These are phyloP conservation scores for Ameiurus melas DNA, from an alignment of 2,113 vertebrate genomes.

Conservation along the genomic window DNA sequence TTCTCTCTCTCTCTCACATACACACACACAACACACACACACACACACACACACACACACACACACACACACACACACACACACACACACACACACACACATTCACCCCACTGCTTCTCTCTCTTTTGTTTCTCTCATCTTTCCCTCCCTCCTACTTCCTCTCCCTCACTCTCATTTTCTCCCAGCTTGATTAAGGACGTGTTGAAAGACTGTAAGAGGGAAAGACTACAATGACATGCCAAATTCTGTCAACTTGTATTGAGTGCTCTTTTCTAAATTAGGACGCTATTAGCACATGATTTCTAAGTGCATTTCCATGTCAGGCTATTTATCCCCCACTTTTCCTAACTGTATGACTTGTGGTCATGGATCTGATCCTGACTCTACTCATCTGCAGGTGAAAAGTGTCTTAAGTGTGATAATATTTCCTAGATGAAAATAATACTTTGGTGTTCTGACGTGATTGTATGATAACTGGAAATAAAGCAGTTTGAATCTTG, in stretches of 20 bases:
- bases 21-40: neutral
- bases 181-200: conserved; percentile 83
- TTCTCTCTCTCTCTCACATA: conserved; percentile 10
- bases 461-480: conserved; percentile 65
- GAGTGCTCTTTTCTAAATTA: conserved; percentile 56
- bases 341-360: conserved; percentile 29
- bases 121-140: conserved; percentile 3
- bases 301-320: conserved; percentile 71
- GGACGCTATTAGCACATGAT: conserved; percentile 60
- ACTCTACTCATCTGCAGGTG: neutral
- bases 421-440: conserved; percentile 1
- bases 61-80: neutral
- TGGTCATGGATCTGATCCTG: conserved; percentile 9
- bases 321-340: neutral
- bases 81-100: neutral
- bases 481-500: neutral
- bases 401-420: conserved; percentile 27
- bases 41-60: neutral
- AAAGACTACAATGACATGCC: conserved; percentile 55
- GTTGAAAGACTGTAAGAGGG: conserved; percentile 27
- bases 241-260: conserved; percentile 54
- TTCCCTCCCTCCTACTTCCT: conserved; percentile 1
- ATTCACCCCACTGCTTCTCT: neutral
- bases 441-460: neutral
- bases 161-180: conserved; percentile 10